These are phyloP conservation scores for Aphis gossypii DNA, from an alignment of 1,140 invertebrate genomes.

Conservation along the genomic window DNA sequence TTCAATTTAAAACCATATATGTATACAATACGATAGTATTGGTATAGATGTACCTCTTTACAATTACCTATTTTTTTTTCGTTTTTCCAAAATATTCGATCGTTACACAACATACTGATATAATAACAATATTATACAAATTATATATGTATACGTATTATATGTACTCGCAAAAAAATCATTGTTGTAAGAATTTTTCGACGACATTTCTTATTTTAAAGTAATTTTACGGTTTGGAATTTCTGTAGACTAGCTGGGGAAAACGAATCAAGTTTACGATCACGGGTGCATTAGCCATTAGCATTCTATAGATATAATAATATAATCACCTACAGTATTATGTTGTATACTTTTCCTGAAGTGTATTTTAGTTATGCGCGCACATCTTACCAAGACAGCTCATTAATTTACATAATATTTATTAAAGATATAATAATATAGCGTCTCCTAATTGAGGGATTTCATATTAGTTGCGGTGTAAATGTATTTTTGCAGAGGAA, in stretches of 20 bases:
- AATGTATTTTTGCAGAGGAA: neutral
- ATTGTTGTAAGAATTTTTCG: neutral
- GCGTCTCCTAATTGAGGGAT: neutral
- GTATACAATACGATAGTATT: neutral
- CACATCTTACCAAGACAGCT: neutral
- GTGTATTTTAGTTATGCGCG: too few species aligned
- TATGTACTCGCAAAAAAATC: neutral
- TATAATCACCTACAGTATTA: neutral
- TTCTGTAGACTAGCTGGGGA: neutral
- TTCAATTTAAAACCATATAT: neutral
- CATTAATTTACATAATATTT: slow-evolving; percentile 17
- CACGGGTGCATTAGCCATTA: neutral
- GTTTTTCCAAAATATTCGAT: neutral
- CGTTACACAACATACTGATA: neutral
- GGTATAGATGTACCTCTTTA: neutral
- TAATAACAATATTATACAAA: neutral
- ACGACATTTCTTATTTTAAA: neutral
- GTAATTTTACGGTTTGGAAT: neutral
- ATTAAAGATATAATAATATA: neutral
- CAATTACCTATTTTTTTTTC: neutral
- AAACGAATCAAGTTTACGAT: neutral
- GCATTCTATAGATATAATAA: neutral
- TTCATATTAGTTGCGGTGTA: neutral
- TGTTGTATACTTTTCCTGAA: neutral
- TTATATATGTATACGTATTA: neutral